Base-by-base conservation (phyloP, 2,113 vertebrate species). In the Steatornis caripensis region DNA sequence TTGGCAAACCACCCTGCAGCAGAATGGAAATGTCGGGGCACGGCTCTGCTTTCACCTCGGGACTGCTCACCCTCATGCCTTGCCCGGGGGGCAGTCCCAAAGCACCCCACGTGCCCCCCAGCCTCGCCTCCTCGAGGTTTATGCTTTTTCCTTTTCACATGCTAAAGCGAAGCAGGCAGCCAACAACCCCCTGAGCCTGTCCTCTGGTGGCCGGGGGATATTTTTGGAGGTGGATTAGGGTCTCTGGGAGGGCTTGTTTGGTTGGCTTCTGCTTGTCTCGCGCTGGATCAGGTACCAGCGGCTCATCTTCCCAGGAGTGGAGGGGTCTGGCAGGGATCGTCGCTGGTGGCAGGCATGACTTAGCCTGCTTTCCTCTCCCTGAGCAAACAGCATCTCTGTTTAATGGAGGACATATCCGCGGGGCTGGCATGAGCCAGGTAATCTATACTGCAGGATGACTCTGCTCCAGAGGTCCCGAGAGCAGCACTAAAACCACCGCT, bases 101-200 rank as follows among this genome's bases (percentile, higher is more conserved):
- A 74, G 37, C 49, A 74, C 65, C 15, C 13, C 26, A 11, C 4
- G 1, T 11, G 11, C 12, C 26, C 37, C 12, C 6, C n/a, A 57
- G n/a, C 57, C 51, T 87, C 15, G 1, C 11, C 37, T 53, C 49
- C 6, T 3, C 0, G 0, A 34, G 43, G 22, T 45, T 80, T 29
- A 22, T 46, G 21, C 2, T 62, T 75, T 55, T 72, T 43, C 14
- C 27, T 87, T 86, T 65, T 37, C 54, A 18, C 23, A 3, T 16
- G 43, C 23, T 77, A 32, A 92, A 87, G 64, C 0, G 0, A 84
- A 87, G 77, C 57, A 53, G 7, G 15, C 66, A 74, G 68, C 30
- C 80, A 74, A 54, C 55, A 85, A 6, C 6, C 16, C 41, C 26
- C 26, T 9, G 41, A 74, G 43, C 85, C 77, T 78, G 62, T 57